Evolutionary conservation across 2,888 invertebrate species (phyloP).

Genomic region (Sarcophaga rosellei): DNA sequence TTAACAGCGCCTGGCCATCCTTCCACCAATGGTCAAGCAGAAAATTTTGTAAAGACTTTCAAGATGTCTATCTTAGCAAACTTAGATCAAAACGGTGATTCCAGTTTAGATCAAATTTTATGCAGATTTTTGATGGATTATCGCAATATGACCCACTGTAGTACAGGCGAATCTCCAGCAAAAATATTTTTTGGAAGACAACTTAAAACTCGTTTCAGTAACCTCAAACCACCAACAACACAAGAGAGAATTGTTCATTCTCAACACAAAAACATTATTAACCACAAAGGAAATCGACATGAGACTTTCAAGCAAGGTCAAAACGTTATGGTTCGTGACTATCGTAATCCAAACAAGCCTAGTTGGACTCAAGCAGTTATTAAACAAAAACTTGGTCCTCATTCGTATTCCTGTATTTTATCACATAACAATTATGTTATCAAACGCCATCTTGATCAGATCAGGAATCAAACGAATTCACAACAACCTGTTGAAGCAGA

Average conservation of each 20-base stretch:
- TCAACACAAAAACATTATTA: constrained; percentile 32
- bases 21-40: constrained; percentile 62
- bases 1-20: constrained; percentile 37
- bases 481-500: constrained; percentile 22
- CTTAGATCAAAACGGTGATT: constrained; percentile 25
- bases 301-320: constrained; percentile 46
- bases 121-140: constrained; percentile 59
- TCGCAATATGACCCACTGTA: constrained; percentile 61
- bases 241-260: constrained; percentile 51
- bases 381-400: constrained; percentile 55
- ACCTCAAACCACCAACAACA: constrained; percentile 55
- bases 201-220: constrained; percentile 57
- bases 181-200: constrained; percentile 59
- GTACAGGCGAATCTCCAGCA: constrained; percentile 62
- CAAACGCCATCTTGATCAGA: constrained; percentile 33
- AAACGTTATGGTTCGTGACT: constrained; percentile 59
- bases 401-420: constrained; percentile 26
- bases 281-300: constrained; percentile 60
- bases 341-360: constrained; percentile 63
- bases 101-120: constrained; percentile 30
- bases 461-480: constrained; percentile 8
- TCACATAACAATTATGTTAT: constrained; percentile 11
- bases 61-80: constrained; percentile 50
- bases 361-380: constrained; percentile 63
- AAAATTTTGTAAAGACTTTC: constrained; percentile 56